phyloP scores from a whole-genome alignment of 2,888 invertebrate species.

The Sarcophaga carnaria region DNA sequence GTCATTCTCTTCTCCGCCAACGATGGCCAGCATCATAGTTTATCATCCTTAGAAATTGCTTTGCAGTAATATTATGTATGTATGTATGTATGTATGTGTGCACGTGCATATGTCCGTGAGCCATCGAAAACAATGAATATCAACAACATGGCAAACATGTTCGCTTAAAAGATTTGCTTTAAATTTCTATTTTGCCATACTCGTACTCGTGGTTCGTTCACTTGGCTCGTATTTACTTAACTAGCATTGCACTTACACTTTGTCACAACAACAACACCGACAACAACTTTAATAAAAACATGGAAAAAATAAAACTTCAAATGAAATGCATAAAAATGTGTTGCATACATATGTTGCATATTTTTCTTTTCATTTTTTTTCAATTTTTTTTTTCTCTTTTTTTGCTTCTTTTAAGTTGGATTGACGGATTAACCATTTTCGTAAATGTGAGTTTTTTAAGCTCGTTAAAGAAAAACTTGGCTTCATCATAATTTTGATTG shows the following conservation, averaged over 20 bases:
- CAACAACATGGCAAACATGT: conserved; percentile 62
- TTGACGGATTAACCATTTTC: conserved; percentile 67
- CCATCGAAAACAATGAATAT: conserved; percentile 54
- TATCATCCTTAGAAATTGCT: conserved; percentile 36
- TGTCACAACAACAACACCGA: conserved; percentile 1
- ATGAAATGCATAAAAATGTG: conserved; percentile 4
- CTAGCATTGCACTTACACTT: conserved; percentile 8
- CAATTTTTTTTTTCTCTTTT: background rate
- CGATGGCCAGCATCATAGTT: conserved; percentile 19
- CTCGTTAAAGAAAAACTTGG: conserved; percentile 55
- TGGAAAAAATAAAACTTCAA: background rate
- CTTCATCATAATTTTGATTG: conserved; percentile 49
- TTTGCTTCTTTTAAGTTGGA: conserved; percentile 32
- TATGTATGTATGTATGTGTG: background rate
- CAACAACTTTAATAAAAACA: conserved; percentile 10
- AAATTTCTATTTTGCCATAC: conserved; percentile 12
- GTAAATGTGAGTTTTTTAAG: conserved; percentile 47
- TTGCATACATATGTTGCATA: conserved; percentile 19
- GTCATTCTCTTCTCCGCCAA: conserved; percentile 24
- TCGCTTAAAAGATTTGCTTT: conserved; percentile 25
- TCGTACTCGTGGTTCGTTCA: background rate
- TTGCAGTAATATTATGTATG: background rate
- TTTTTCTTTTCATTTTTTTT: background rate
- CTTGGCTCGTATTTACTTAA: background rate
- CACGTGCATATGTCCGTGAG: background rate